Conservation (phyloP, 37 sponge, comb jelly and placozoan species). For the Bolinopsis microptera region DNA sequence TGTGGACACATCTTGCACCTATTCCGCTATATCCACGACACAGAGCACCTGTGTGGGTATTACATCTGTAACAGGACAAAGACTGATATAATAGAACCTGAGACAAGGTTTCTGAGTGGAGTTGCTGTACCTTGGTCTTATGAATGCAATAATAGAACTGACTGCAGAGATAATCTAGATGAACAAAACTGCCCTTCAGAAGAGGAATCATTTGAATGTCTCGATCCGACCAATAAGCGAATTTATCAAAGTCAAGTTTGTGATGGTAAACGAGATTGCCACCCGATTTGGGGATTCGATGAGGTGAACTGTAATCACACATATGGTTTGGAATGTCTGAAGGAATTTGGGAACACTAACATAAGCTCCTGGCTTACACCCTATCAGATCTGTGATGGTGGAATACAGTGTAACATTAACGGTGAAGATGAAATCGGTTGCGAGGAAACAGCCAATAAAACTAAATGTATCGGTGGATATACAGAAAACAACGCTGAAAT, state of each 20-base stretch:
- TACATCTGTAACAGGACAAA: neutral
- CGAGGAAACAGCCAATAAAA: neutral
- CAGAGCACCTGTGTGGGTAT: neutral
- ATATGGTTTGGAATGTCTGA: neutral
- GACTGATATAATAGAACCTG: neutral
- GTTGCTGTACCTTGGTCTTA: neutral
- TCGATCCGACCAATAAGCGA: neutral
- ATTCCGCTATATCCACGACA: neutral
- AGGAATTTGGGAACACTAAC: neutral
- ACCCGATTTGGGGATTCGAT: neutral
- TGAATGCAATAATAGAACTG: neutral
- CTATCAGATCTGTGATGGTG: neutral
- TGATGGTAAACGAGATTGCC: constrained; percentile 22
- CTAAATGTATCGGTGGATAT: neutral
- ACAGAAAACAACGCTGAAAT: neutral
- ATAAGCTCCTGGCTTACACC: neutral
- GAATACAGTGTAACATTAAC: neutral
- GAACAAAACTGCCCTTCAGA: neutral
- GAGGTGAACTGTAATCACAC: neutral
- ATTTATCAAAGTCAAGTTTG: neutral
- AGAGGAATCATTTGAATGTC: neutral
- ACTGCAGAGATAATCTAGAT: neutral
- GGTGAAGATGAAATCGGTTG: neutral
- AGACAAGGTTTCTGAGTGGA: neutral
- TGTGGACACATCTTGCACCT: neutral